A percentile compares a stretch with the other conserved stretches of the same genome.
Evolutionary conservation across 2,113 vertebrate genomes (phyloP).

Genomic region (Dasyurus viverrinus): DNA sequence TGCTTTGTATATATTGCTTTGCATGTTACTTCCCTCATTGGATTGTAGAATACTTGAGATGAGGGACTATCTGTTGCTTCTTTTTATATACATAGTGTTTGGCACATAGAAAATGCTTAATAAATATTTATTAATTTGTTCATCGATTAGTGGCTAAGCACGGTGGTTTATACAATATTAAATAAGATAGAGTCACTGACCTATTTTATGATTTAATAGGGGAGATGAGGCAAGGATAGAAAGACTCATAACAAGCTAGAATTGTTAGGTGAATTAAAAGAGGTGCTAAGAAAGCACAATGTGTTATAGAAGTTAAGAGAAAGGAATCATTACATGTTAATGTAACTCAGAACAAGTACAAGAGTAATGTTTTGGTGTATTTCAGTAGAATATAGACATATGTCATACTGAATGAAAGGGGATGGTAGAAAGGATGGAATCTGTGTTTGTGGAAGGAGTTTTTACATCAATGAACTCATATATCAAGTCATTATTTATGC

Average conservation of each 20-base stretch:
- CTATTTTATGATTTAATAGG: background rate
- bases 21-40: background rate
- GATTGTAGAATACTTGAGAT: background rate
- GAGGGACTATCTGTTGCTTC: background rate
- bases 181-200: background rate
- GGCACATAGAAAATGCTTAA: background rate
- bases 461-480: background rate
- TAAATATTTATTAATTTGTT: background rate
- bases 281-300: background rate
- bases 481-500: background rate
- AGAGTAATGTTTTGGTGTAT: too few species aligned
- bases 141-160: background rate
- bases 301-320: background rate
- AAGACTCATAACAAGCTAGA: background rate
- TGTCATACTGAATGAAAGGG: background rate
- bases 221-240: background rate
- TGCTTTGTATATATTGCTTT: background rate
- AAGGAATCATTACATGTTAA: background rate
- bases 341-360: background rate
- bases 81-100: background rate
- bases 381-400: background rate
- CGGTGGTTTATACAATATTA: background rate
- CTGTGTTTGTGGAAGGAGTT: background rate
- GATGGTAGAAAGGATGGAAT: background rate
- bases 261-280: background rate